These are phyloP conservation scores for Melanotaenia trifasciata DNA, from an alignment of 2,797 vertebrate species.

Conservation along the genomic window DNA sequence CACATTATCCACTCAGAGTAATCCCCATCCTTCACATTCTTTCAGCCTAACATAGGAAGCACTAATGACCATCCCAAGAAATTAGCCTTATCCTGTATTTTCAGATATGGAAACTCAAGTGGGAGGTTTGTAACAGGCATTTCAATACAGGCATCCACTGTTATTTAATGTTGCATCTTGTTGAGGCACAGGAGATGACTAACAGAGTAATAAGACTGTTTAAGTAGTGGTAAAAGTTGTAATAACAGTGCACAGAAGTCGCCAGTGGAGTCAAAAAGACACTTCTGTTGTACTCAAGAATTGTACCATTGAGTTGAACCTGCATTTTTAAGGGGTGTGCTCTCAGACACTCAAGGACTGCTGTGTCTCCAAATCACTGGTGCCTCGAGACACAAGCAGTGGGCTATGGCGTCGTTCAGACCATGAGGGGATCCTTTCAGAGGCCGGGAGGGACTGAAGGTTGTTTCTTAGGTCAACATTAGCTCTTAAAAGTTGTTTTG, in stretches of 20 bases:
- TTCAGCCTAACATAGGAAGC: conserved; percentile 55
- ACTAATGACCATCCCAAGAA: conserved; percentile 53
- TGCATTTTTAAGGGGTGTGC: conserved; percentile 46
- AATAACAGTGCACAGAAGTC: conserved; percentile 40
- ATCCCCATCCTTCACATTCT: conserved; percentile 61
- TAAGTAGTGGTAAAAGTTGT: conserved; percentile 17
- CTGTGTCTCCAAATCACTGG: conserved; percentile 68
- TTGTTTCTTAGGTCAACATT: conserved; percentile 78
- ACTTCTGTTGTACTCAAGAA: conserved; percentile 46
- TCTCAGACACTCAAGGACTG: conserved; percentile 63
- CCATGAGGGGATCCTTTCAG: conserved; percentile 81
- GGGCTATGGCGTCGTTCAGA: conserved; percentile 46
- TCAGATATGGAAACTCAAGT: conserved; percentile 48
- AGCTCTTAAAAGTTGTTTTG: conserved; percentile 76
- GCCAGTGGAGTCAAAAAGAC: conserved; percentile 41
- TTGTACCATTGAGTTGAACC: conserved; percentile 51
- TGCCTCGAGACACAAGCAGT: conserved; percentile 44
- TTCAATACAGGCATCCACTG: background rate
- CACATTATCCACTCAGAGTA: conserved; percentile 66
- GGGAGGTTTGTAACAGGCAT: conserved; percentile 17
- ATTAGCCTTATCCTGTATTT: conserved; percentile 57
- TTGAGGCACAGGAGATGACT: conserved; percentile 7
- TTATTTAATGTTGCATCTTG: conserved; percentile 20
- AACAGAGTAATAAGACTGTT: conserved; percentile 18
- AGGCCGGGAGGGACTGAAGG: conserved; percentile 55